Base-by-base conservation (phyloP, 2,113 vertebrate genomes). In the Prionailurus viverrinus region DNA sequence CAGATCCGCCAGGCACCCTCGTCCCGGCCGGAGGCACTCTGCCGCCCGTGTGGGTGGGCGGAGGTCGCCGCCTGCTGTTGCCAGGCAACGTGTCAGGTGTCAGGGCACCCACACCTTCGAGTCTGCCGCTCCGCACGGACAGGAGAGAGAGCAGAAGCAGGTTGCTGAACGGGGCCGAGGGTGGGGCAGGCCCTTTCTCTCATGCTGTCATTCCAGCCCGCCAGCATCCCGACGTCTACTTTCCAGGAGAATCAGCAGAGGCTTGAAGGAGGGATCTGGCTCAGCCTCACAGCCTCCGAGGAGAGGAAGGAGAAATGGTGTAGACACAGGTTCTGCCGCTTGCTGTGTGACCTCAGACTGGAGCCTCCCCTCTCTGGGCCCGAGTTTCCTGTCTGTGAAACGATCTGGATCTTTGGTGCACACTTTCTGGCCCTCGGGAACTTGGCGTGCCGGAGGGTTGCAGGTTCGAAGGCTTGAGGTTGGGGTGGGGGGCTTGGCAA, bases 101-200 rank as follows among this genome's bases (percentile, higher is more conserved):
- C 71, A 18, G 58, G 33, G 33, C 1, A 23, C 33, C 13, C 29
- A 19, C 5, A 39, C 29, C 11, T 36, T 12, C 12, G 3, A 1
- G 19, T 29, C 74, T 6, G 27, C 9, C 0, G 23, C 69, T 7
- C 9, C 6, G 0, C 13, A 0, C 4, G 1, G 0, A 12, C 0
- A 55, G 25, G 39, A 18, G 36, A 21, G 33, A 7, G 4, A 0
- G 8, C 0, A 19, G 71, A 45, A 61, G 41, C 12, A 10, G 18
- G 1, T 2, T 11, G 29, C n/a, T 16, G n/a, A 12, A 3, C 0
- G 31, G 78, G 51, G 53, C 7, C 0, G 8, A 9, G n/a, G 68
- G 36, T 0, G 9, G 41, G 31, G 31, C 1, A 39, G 4, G 12
- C 27, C 7, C 13, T 45, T 31, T 15, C 81, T 36, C 2, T 0